Evolutionary conservation across 2,113 vertebrate species (phyloP), one percentile per base, ranked within the genome.

Genomic region (Vireo altiloquus): DNA sequence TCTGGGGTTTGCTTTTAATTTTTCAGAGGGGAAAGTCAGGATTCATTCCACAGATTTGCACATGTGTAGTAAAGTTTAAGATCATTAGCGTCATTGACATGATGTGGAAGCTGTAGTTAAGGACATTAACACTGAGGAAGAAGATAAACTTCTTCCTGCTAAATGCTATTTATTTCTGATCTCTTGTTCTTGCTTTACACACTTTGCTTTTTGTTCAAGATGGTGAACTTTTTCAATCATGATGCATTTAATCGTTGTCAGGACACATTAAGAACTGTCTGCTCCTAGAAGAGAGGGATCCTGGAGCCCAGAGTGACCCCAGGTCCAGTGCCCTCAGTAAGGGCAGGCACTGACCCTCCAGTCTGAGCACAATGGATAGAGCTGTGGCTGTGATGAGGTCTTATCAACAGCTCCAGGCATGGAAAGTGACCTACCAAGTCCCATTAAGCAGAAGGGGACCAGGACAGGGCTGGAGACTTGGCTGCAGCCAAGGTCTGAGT

Each of bases 351-450:
- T 2, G 3, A 44, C 15, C 25, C 7, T 74, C 53, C 24, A 39
- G 7, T 63, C 25, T 82, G 49, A 50, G 30, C 11, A 35, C 7
- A 78, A 30, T 1, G 7, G 9, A 24, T 8, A 60, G 33, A 42
- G 3, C 7, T 0, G 0, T 24, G 39, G 8, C 24, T 90, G 4
- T 44, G 47, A 46, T 0, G 0, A 12, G 10, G 1, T 21, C 50
- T 25, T 53, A 9, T 10, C 7, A 15, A 40, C 7, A 87, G 10
- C 24, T 21, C n/a, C 4, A 63, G 35, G 6, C 31, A 87, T 3
- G 5, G 7, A 1, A 9, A 53, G 12, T 15, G 63, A 33, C 31
- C 4, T 23, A 2, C 19, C 10, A 50, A 35, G 11, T 9, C 59
- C 40, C 24, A 23, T 24, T 30, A 52, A 47, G 8, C 28, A 44